These are phyloP conservation scores for Oopsacas minuta DNA, from an alignment of 37 sponge, comb jelly and placozoan species.

Conservation along the genomic window DNA sequence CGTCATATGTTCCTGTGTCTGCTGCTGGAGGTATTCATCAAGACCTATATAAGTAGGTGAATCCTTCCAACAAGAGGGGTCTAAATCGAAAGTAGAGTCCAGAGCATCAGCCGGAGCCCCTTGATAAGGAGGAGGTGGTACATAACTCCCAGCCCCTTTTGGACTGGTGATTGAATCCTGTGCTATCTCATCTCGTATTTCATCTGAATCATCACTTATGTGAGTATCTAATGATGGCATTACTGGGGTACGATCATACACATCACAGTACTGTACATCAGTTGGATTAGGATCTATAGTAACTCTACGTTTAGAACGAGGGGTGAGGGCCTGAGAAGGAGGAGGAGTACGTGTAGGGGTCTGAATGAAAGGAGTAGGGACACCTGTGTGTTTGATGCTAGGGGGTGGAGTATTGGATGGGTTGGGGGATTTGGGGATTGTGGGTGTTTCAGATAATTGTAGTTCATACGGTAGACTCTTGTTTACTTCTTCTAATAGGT, in stretches of 20 bases:
- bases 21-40: not conserved
- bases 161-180: not conserved
- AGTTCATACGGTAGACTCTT: not conserved
- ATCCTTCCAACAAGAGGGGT: not conserved
- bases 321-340: not conserved
- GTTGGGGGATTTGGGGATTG: not conserved
- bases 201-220: not conserved
- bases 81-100: not conserved
- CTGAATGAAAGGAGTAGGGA: not conserved
- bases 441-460: not conserved
- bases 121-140: not conserved
- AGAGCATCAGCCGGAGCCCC: not conserved
- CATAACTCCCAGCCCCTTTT: not conserved
- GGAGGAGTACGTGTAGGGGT: not conserved
- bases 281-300: not conserved
- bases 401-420: not conserved
- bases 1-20: not conserved
- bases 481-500: not conserved
- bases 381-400: not conserved
- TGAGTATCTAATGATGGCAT: not conserved
- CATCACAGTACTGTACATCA: slow-evolving; percentile 3
- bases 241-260: not conserved
- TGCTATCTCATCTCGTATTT: not conserved
- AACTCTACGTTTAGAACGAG: not conserved
- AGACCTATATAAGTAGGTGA: not conserved